These are phyloP conservation scores for Cyanoramphus novaezelandiae DNA, from an alignment of 2,113 vertebrate genomes.

Conservation along the genomic window DNA sequence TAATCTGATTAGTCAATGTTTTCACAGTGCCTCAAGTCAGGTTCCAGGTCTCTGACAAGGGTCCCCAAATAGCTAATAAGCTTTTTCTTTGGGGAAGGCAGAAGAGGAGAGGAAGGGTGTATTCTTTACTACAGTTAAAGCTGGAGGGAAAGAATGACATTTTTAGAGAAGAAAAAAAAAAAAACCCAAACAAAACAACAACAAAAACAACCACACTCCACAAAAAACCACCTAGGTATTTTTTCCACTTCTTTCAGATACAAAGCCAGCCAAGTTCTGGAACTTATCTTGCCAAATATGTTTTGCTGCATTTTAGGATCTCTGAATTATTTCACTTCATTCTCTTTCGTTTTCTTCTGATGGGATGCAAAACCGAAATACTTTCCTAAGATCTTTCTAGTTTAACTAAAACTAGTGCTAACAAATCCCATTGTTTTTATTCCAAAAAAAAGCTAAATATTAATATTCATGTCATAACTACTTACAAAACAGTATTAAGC, in stretches of 20 bases:
- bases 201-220: background rate
- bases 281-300: background rate
- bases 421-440: background rate
- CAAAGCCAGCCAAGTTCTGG: background rate
- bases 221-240: background rate
- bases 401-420: background rate
- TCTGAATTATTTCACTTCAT: background rate
- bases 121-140: background rate
- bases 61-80: background rate
- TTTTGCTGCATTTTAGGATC: background rate
- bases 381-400: background rate
- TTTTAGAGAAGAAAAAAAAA: rapidly evolving
- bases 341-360: background rate
- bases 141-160: background rate
- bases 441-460: background rate
- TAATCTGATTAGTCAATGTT: background rate
- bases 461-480: background rate
- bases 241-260: background rate
- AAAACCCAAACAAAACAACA: rapidly evolving
- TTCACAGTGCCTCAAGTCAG: background rate
- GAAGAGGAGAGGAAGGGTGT: background rate
- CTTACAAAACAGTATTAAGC: background rate
- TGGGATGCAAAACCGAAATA: background rate
- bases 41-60: background rate
- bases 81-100: rapidly evolving